Base-by-base conservation (phyloP, 2,113 vertebrate genomes). In the Muntiacus reevesi region DNA sequence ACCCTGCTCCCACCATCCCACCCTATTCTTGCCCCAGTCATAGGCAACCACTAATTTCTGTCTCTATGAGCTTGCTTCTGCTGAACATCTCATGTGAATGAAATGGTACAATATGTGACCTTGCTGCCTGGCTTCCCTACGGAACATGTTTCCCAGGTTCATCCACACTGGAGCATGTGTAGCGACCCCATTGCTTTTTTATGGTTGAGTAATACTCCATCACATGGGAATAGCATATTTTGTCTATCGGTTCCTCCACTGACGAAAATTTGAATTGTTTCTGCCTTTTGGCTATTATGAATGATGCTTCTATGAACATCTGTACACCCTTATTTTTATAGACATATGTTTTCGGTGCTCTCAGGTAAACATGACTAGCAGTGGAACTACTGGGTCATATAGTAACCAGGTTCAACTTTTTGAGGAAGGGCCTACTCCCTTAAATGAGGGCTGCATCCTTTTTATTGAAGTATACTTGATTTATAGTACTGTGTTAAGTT, bases 21-120 rank as follows among this genome's bases (percentile, higher is more conserved):
- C 10, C 21, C 2, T n/a, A n/a, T 4, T 12, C 17, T 16, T 1
- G 3, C 19, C 28, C 2, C 54, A 82, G 30, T 7, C 5, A 33
- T 50, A 82, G 21, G 19, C 28, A 60, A 81, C 14, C 27, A 78
- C 59, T 84, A 52, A 33, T 7, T 52, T 50, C 45, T 81, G 30
- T 52, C 78, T 52, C 17, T 52, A 13, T 2, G 30, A 33, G 47
- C 17, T 52, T 52, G 30, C 78, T 50, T 81, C 30, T 52, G 17
- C 78, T 81, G 30, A 33, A n/a, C 78, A 81, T 52, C 47, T 81
- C 47, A 52, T 7, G 13, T 21, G 47, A 81, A 52, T 81, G 47
- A 19, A 81, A 52, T 19, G 16, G 10, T 81, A 81, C 19, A 3
- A 4, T 21, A 1, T 12, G 47, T 12, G 30, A 21, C 78, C 47